A percentile compares a stretch with the other conserved stretches of the same genome.
These are phyloP conservation scores for Bombus difficillimus DNA, from an alignment of 1,140 invertebrate species.

Conservation along the genomic window DNA sequence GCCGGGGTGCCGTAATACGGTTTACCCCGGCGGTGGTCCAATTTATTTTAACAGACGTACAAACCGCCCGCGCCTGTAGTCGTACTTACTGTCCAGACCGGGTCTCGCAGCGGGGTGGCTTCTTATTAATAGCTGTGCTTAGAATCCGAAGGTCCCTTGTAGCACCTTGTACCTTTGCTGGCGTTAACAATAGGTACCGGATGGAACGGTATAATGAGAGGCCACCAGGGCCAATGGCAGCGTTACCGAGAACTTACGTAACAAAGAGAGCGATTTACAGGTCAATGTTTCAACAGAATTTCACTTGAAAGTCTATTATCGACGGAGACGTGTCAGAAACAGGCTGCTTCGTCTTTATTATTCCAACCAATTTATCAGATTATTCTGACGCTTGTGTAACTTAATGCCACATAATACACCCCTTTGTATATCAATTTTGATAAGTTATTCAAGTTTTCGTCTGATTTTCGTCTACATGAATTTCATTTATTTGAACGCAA, in stretches of 20 bases:
- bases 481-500: background rate
- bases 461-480: too few relatives aligned
- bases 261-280: background rate
- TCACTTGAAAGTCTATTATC: background rate
- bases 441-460: background rate
- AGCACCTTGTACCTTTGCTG: slow-evolving; percentile 27
- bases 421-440: too few relatives aligned
- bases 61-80: slow-evolving; percentile 2
- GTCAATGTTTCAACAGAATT: background rate
- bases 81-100: background rate
- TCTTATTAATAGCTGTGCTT: slow-evolving; percentile 50
- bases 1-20: slow-evolving; percentile 8
- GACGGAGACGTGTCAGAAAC: background rate
- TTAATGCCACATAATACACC: background rate
- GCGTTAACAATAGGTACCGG: slow-evolving; percentile 33
- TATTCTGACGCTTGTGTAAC: background rate
- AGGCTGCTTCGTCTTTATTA: background rate
- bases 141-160: slow-evolving; percentile 27
- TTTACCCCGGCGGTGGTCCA: slow-evolving; percentile 20
- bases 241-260: background rate
- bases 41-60: slow-evolving; percentile 39
- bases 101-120: slow-evolving; percentile 16
- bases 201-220: slow-evolving; percentile 31
- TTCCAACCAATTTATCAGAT: background rate
- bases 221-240: background rate